Evolutionary conservation across 30 jellyfish, hydroid and myxozoan species (phyloP).

Genomic region (Hydra vulgaris): DNA sequence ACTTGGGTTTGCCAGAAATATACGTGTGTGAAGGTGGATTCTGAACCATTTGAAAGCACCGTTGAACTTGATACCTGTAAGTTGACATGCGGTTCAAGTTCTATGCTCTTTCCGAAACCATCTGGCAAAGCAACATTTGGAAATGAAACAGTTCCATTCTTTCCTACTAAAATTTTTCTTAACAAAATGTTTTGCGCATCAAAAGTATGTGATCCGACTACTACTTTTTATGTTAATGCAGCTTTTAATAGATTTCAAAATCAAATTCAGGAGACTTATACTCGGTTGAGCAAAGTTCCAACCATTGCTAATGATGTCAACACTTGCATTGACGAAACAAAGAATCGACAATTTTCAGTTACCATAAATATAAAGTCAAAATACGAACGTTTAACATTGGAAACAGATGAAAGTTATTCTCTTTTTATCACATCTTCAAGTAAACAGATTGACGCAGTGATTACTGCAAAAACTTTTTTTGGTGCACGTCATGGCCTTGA

Average conservation of each 20-base stretch:
- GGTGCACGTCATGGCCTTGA: constrained; percentile 86
- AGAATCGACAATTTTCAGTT: neutral
- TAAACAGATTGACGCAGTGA: constrained; percentile 1
- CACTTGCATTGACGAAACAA: neutral
- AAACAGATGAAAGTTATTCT: constrained; percentile 47
- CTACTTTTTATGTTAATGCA: constrained; percentile 3
- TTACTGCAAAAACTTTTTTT: constrained; percentile 39
- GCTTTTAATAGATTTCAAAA: constrained; percentile 13
- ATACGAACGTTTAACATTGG: constrained; percentile 23
- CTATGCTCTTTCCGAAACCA: constrained; percentile 75
- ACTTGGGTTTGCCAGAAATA: constrained; percentile 20
- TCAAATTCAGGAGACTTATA: constrained; percentile 11
- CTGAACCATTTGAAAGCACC: neutral
- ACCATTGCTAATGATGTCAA: neutral
- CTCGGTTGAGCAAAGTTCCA: neutral
- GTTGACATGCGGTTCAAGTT: constrained; percentile 56
- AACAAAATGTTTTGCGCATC: neutral
- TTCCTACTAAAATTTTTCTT: constrained; percentile 5
- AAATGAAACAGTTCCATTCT: constrained; percentile 48
- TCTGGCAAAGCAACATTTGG: constrained; percentile 48
- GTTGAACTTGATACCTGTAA: constrained; percentile 54
- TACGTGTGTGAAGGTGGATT: constrained; percentile 15
- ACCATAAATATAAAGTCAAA: neutral
- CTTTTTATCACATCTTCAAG: constrained; percentile 17
- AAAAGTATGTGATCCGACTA: neutral